These are phyloP conservation scores for Hedya salicella DNA, from an alignment of 2,888 invertebrate genomes.

Conservation along the genomic window DNA sequence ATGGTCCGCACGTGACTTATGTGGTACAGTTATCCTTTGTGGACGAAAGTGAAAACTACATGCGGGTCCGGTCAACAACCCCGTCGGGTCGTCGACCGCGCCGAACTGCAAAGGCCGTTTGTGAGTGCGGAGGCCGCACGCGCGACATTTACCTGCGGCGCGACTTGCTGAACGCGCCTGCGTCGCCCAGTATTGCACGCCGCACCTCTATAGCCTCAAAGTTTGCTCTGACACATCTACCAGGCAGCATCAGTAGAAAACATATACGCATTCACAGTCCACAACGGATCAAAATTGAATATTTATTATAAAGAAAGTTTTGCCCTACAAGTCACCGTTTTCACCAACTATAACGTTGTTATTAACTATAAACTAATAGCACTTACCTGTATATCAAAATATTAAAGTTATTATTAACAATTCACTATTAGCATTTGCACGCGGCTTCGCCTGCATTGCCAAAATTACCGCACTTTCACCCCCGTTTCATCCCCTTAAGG, in stretches of 20 bases:
- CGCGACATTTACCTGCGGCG: constrained; percentile 71
- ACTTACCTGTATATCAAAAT: too few relatives aligned
- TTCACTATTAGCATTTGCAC: too few relatives aligned
- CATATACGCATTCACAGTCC: background rate
- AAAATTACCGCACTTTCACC: too few relatives aligned
- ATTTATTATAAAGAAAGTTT: too few relatives aligned
- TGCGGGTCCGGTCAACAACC: constrained; percentile 80
- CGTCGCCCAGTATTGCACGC: constrained; percentile 54
- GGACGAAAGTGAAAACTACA: constrained; percentile 85
- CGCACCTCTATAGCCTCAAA: constrained; percentile 43
- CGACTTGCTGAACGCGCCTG: constrained; percentile 62
- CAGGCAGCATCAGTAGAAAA: background rate
- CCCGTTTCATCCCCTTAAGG: too few relatives aligned
- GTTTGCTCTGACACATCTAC: constrained; percentile 5
- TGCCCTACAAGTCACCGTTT: too few relatives aligned
- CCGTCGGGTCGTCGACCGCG: constrained; percentile 80
- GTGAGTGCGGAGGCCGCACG: constrained; percentile 81
- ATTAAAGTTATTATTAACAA: too few relatives aligned
- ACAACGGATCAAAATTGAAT: background rate
- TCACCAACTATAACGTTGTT: too few relatives aligned
- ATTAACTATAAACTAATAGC: too few relatives aligned
- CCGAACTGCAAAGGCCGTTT: constrained; percentile 85
- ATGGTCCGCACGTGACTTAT: constrained; percentile 75
- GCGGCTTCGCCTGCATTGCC: too few relatives aligned
- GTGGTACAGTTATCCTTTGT: constrained; percentile 84